Conservation (phyloP, 2,888 invertebrate species). For the Callyntrura guangdongensis region DNA sequence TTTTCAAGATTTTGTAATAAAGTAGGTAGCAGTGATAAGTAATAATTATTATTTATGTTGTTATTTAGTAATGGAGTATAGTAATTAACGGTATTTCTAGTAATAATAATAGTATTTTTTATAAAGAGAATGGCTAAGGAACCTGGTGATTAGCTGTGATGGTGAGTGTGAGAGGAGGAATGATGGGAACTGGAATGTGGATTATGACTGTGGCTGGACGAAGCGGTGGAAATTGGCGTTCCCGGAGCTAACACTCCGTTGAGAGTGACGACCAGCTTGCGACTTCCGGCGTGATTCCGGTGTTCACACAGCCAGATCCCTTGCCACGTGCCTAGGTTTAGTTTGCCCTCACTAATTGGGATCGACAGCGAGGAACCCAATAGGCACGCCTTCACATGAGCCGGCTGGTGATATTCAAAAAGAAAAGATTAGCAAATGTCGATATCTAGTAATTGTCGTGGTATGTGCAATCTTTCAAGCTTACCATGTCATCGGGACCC, state of each 20-base stretch:
- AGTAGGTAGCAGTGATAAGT: slow-evolving; percentile 27
- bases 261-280: slow-evolving; percentile 95
- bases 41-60: slow-evolving; percentile 29
- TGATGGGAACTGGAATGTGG: slow-evolving; percentile 83
- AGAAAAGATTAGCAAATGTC: neutral
- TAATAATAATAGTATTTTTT: slow-evolving; percentile 59
- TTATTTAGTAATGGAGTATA: slow-evolving; percentile 15
- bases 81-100: slow-evolving; percentile 32
- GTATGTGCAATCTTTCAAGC: too few species aligned
- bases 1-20: slow-evolving; percentile 4
- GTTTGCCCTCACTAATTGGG: slow-evolving; percentile 97
- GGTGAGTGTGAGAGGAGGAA: slow-evolving; percentile 82
- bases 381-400: slow-evolving; percentile 98
- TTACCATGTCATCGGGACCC: slow-evolving; percentile 99
- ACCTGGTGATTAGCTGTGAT: slow-evolving; percentile 84
- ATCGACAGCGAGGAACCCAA: slow-evolving; percentile 97
- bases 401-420: slow-evolving; percentile 94
- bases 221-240: slow-evolving; percentile 84
- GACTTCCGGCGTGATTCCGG: slow-evolving; percentile 97
- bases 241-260: slow-evolving; percentile 91
- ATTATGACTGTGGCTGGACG: slow-evolving; percentile 83
- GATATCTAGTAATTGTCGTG: too few species aligned
- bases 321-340: slow-evolving; percentile 95
- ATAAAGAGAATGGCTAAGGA: slow-evolving; percentile 81
- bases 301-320: slow-evolving; percentile 99